These are phyloP conservation scores for Lithobates pipiens DNA, from an alignment of 2,797 vertebrate genomes.

Conservation along the genomic window DNA sequence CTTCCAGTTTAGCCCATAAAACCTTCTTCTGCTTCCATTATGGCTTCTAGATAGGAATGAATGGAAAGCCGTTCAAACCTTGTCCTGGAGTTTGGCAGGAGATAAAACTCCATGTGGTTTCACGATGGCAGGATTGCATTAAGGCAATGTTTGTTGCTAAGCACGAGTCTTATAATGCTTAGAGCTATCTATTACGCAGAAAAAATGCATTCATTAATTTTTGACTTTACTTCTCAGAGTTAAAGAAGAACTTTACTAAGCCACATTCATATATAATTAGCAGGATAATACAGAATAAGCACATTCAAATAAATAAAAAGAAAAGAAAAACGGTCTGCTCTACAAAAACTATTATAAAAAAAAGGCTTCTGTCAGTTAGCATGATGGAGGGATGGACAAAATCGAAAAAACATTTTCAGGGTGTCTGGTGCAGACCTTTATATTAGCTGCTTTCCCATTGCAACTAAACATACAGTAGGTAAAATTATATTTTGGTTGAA, in stretches of 20 bases:
- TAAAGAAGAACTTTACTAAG: not conserved
- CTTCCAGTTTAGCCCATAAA: constrained; percentile 56
- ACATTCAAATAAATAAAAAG: not conserved
- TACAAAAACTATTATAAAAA: no score
- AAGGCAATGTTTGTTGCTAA: constrained; percentile 33
- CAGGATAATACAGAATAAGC: not conserved
- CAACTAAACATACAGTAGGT: no score
- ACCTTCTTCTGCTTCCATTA: constrained; percentile 46
- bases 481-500: no score
- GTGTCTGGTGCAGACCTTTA: no score
- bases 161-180: constrained; percentile 28
- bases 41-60: constrained; percentile 40
- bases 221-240: not conserved
- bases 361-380: no score
- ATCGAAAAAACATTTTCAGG: no score
- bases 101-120: constrained; percentile 54
- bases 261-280: not conserved
- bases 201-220: constrained; percentile 31
- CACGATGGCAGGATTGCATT: constrained; percentile 27
- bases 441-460: no score
- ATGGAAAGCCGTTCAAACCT: constrained; percentile 43
- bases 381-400: no score
- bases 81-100: constrained; percentile 50
- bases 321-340: no score
- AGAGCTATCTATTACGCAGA: constrained; percentile 33